Base-by-base conservation (phyloP, 2,797 vertebrate genomes). In the Iguana delicatissima region DNA sequence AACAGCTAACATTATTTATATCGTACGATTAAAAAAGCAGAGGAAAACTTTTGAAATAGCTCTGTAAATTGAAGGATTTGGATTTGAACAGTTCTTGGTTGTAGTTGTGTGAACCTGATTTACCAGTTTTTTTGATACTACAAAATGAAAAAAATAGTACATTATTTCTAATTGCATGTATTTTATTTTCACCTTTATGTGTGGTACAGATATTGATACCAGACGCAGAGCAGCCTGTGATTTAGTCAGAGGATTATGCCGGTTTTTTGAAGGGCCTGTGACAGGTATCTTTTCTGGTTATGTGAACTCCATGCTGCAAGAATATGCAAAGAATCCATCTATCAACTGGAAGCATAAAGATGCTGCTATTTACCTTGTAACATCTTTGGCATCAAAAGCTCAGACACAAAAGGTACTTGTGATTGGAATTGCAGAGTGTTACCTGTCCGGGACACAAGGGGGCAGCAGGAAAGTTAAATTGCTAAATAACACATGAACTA, bases 301-400 rank as follows among this genome's bases (percentile, higher is more conserved):
- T 50, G 99, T 99, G 89, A 99, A 97, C 97, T 99, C 99, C 0
- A 99, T 99, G 99, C 97, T 99, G 84, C 96, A 96, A 20, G 98
- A 99, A 95, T 99, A 99, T 55, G 98, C 99, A 77, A 99, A 99
- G 97, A 99, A 98, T 93, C 99, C 99, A 0, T 95, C 98, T 57
- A 95, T 97, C 91, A 99, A 99, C 97, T 99, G 99, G 99, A 99
- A 99, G 94, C 99, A 99, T 96, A 99, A 99, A 96, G 99, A 99
- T 92, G 99, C 99, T 80, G 99, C 99, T 67, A 99, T 99, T 96
- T 99, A 99, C 95, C 97, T 99, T 90, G 99, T 99, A 93, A 99
- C 99, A 0, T 99, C 99, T 20, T 97, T 99, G 95, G 99, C 99
- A 22, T 99, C 99, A 6, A 99, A 99, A 98, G 99, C 99, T 84